phyloP scores from a whole-genome alignment of 2,888 invertebrate species.

The Phoronis australis region DNA sequence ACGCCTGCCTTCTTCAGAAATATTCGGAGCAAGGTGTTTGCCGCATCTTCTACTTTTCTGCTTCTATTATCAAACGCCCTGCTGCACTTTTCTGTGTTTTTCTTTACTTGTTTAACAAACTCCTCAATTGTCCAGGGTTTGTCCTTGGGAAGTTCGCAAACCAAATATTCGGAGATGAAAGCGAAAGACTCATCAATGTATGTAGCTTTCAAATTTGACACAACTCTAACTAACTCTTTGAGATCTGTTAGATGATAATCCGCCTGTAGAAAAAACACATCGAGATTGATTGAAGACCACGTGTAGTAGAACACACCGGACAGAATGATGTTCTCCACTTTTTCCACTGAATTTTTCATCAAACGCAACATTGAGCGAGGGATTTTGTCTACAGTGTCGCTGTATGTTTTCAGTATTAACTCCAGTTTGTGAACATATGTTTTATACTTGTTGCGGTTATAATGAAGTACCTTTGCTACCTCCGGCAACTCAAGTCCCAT shows the following conservation, averaged over 20 bases:
- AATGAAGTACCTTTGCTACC: constrained; percentile 68
- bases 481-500: constrained; percentile 71
- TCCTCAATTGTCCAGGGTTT: constrained; percentile 61
- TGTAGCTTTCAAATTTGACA: constrained; percentile 70
- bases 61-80: constrained; percentile 60
- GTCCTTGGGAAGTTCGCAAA: constrained; percentile 52
- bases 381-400: no score
- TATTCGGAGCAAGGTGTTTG: constrained; percentile 71
- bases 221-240: constrained; percentile 47
- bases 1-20: constrained; percentile 58
- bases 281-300: no score
- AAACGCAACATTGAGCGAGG: no score
- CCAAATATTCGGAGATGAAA: constrained; percentile 60
- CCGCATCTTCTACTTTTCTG: constrained; percentile 67
- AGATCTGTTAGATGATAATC: no score
- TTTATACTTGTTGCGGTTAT: constrained; percentile 67
- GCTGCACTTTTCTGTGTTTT: constrained; percentile 55
- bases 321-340: no score
- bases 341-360: no score
- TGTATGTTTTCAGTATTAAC: no score
- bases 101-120: constrained; percentile 64
- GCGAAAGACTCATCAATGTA: constrained; percentile 67
- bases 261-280: no score
- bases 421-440: constrained; percentile 62
- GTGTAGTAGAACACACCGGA: no score